Evolutionary conservation across 2,113 vertebrate genomes (phyloP), one percentile per base, ranked within the genome.

Genomic region (Neodon shergylaensis): DNA sequence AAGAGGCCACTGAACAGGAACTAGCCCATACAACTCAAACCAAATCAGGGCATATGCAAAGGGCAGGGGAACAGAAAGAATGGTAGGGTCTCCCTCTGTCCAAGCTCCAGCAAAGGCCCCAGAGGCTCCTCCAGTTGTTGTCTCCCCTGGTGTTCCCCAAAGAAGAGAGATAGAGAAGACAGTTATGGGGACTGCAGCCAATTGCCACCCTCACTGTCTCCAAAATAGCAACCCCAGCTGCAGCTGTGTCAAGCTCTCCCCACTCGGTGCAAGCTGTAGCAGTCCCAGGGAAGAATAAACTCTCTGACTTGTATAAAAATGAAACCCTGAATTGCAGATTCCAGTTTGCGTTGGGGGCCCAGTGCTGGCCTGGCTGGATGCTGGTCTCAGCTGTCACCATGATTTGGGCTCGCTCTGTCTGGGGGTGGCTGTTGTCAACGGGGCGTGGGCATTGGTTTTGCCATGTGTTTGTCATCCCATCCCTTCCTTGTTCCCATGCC

Each of bases 191-290:
- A 72, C 36, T 1, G n/a, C 14, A 36, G 68, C 7, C 21, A 16
- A 36, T 0, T 0, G 5, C 28, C 63, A 12, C 36, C 36, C 42
- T 82, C 26, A 3, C 2, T 3, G 0, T 42, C 74, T 17, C 49
- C 1, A 73, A 49, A 36, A 47, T 58, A 5, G 21, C 9, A 4
- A 52, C 19, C 31, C 7, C 28, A 14, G 7, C 12, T 14, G 17
- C 22, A 31, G 21, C 13, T 61, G 24, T n/a, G 3, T 24, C 24
- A 21, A 54, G 22, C 68, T 93, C 33, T 52, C 7, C 9, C 39
- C 70, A n/a, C 1, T 17, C 39, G 10, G 13, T 42, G 68, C 65
- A 16, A 70, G 22, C 26, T 19, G 22, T 19, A 36, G 13, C 9
- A 28, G 12, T 61, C n/a, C 5, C 12, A 10, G n/a, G 42, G 21